Evolutionary conservation across 2,888 invertebrate genomes (phyloP).

Genomic region (Tetranychus truncatus): DNA sequence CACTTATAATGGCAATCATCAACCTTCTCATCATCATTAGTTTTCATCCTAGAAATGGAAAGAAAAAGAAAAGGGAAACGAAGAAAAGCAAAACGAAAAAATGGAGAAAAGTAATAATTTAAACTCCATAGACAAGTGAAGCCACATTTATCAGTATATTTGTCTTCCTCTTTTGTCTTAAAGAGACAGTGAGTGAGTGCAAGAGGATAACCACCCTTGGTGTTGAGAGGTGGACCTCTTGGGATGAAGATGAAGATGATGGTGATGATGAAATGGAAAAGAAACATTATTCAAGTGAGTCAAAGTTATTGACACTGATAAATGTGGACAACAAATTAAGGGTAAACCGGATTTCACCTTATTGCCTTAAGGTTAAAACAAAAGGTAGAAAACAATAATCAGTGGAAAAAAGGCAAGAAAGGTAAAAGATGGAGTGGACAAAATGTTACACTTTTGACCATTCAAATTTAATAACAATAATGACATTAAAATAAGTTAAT

Average conservation of each 20-base stretch:
- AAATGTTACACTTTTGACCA: no score
- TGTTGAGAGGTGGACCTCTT: background rate
- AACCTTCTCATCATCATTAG: no score
- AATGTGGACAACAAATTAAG: background rate
- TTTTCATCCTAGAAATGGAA: no score
- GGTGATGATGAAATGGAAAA: background rate
- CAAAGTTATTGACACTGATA: background rate
- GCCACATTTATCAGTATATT: background rate
- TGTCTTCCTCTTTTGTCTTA: background rate
- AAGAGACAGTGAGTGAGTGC: background rate
- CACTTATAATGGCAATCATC: no score
- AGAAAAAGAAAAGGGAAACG: no score
- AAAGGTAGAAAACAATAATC: background rate
- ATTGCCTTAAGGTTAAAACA: background rate
- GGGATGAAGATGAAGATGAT: background rate
- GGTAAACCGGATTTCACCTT: background rate
- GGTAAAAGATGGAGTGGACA: no score
- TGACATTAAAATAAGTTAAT: no score
- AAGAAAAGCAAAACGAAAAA: no score
- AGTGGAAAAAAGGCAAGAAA: background rate
- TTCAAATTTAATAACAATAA: no score
- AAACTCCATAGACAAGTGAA: background rate
- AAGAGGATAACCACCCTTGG: background rate
- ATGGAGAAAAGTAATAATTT: background rate
- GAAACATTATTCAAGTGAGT: background rate